A percentile compares a stretch with the other conserved stretches of the same genome.
Conservation (phyloP, 2,797 vertebrate genomes). For the Gastrophryne carolinensis region DNA sequence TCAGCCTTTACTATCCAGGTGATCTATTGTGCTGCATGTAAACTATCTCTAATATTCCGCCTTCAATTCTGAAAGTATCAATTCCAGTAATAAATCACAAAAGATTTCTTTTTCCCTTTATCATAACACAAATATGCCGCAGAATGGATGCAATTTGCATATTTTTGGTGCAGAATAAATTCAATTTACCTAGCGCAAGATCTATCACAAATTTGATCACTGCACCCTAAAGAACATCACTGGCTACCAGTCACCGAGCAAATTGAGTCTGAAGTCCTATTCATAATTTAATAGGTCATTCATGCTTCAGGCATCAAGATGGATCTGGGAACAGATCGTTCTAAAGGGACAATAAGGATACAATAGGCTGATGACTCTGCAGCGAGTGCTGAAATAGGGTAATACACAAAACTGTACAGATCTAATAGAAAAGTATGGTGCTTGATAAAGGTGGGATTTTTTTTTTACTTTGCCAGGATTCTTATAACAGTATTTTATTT, state of each 20-base stretch:
- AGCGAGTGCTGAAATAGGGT: background rate
- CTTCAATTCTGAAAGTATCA: background rate
- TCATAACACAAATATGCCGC: background rate
- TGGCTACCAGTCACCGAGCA: slow-evolving; percentile 27
- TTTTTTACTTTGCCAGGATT: background rate
- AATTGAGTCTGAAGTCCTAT: slow-evolving; percentile 33
- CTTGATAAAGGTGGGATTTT: background rate
- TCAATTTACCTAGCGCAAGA: slow-evolving; percentile 18
- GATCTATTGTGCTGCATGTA: slow-evolving; percentile 5
- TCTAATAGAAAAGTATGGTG: background rate
- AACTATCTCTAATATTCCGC: background rate
- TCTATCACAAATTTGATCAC: slow-evolving; percentile 28
- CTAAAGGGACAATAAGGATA: slow-evolving; percentile 1
- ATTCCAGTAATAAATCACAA: background rate
- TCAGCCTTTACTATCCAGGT: background rate
- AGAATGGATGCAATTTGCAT: slow-evolving; percentile 26
- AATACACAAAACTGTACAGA: background rate
- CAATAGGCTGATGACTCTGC: background rate
- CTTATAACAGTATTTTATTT: background rate
- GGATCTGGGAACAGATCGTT: background rate
- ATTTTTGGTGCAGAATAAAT: slow-evolving; percentile 29
- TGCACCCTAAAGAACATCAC: slow-evolving; percentile 17
- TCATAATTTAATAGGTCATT: slow-evolving; percentile 28
- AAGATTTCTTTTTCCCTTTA: background rate
- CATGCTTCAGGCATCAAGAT: background rate